Base-by-base conservation (phyloP, 2,888 invertebrate species). In the Athalia rosae region DNA sequence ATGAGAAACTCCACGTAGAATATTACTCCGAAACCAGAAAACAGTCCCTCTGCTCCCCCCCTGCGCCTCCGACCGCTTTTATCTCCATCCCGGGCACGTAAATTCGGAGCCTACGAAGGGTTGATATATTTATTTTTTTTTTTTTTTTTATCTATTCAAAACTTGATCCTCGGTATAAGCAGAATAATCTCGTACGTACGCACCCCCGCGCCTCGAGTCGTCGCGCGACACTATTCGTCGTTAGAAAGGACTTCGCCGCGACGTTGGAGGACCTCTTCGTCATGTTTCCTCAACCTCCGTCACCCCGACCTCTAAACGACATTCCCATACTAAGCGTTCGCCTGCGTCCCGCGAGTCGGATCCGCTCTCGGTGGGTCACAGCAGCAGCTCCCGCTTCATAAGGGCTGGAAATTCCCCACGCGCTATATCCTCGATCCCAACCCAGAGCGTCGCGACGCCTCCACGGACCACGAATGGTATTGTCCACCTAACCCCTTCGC, bases 31-130 rank as follows among this genome's bases (percentile, higher is more conserved):
- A 76, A 78, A 69, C 63, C 61, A 45, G 66, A 77, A 79, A 66
- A 47, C 64, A 77, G 62, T 47, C 62, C 43, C 9, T 62, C 50
- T 71, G 73, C 59, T 67, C 78, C 71, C 79, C 69, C 43, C 50
- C 58, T 48, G 48, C n/a, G 7, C 7, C 53, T 71, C 43, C 9
- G 15, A 62, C 58, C 62, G 53, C 76, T 76, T 79, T 76, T 62
- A 76, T 76, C 76, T 64, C 66, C 53, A 64, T 71, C 79, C 76
- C 61, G 77, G 76, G 63, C 64, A 76, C 80, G 80, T 77, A 80
- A 81, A 80, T 81, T 77, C 64, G 45, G 43, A 43, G 8, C 7
- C 43, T 6, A 47, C 13, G 13, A 45, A 28, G 64, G 47, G 64
- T 47, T 47, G 64, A 64, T 64, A n/a, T n/a, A n/a, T n/a, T n/a